Evolutionary conservation across 2,888 invertebrate species (phyloP).

Genomic region (Andrena marginata): DNA sequence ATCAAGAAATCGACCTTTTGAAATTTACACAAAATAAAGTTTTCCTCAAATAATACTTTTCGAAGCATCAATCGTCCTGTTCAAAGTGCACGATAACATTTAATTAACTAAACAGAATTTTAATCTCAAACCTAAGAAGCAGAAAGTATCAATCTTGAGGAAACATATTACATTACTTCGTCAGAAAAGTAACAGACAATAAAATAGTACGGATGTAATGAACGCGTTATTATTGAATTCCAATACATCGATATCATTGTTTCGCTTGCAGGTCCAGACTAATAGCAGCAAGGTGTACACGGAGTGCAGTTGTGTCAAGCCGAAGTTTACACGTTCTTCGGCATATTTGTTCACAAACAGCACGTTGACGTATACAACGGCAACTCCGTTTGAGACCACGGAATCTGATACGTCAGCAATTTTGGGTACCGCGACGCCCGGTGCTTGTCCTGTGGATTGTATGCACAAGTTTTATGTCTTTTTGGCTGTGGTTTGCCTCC

Average conservation of each 20-base stretch:
- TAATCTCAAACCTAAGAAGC: no score
- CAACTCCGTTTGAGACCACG: conserved; percentile 65
- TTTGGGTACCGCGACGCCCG: conserved; percentile 85
- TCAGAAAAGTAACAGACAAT: no score
- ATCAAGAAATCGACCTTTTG: no score
- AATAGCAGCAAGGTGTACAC: conserved; percentile 81
- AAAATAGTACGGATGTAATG: no score
- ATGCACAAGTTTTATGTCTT: conserved; percentile 86
- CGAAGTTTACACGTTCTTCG: conserved; percentile 68
- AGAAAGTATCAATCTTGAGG: no score
- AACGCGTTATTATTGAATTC: not conserved
- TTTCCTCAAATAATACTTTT: no score
- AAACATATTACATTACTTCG: no score
- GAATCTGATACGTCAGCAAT: conserved; percentile 55
- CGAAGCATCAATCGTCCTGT: no score
- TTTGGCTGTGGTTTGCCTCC: conserved; percentile 86
- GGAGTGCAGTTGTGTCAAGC: conserved; percentile 86
- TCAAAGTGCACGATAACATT: no score
- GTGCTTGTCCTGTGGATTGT: conserved; percentile 87
- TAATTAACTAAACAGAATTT: no score
- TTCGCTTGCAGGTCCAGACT: conserved; percentile 74
- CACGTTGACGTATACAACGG: conserved; percentile 63
- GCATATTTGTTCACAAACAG: conserved; percentile 65
- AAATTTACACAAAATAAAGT: no score
- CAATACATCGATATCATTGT: not conserved